A percentile compares a stretch with the other conserved stretches of the same genome.
Conservation (phyloP, 2,113 vertebrate species). For the Galbula dea region DNA sequence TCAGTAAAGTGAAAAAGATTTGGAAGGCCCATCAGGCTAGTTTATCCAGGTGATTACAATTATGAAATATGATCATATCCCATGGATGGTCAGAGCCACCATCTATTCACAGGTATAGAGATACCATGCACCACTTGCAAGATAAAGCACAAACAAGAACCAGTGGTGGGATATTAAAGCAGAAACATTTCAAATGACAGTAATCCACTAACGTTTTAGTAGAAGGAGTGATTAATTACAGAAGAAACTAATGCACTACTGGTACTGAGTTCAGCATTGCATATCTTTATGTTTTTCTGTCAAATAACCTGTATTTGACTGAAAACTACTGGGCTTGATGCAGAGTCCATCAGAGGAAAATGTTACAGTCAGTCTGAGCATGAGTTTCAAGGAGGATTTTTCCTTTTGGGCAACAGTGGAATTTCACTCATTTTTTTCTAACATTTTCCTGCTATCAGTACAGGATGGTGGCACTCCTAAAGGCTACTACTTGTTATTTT, state of each 20-base stretch:
- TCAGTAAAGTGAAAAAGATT: background rate
- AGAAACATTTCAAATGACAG: background rate
- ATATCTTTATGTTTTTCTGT: background rate
- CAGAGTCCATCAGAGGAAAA: background rate
- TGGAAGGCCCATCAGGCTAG: background rate
- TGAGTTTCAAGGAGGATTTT: background rate
- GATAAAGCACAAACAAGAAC: background rate
- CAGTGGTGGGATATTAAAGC: background rate
- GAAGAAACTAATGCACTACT: background rate
- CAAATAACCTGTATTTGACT: background rate
- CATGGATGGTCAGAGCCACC: fast-evolving
- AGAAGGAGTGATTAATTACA: background rate
- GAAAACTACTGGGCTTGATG: background rate
- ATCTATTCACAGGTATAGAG: background rate
- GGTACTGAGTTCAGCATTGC: background rate
- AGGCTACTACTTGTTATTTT: background rate
- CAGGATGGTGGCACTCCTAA: background rate
- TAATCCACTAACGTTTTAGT: background rate
- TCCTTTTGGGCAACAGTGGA: background rate
- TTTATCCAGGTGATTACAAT: background rate
- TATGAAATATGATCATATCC: too few species aligned
- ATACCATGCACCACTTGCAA: background rate
- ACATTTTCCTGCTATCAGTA: background rate
- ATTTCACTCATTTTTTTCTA: background rate
- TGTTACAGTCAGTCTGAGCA: background rate